phyloP scores from a whole-genome alignment of 2,888 invertebrate genomes.

The Amphipoea oculea region DNA sequence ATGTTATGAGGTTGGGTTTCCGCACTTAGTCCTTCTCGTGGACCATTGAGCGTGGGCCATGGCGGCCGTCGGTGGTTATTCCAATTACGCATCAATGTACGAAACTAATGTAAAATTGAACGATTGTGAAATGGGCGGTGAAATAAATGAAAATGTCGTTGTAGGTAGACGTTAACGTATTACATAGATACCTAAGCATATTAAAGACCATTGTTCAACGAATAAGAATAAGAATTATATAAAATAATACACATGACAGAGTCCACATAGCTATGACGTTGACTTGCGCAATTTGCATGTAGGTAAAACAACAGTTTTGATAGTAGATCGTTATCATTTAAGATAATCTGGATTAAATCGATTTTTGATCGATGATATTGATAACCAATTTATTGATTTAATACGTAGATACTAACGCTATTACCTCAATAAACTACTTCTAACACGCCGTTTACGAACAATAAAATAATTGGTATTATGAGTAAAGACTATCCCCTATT shows the following conservation, averaged over 20 bases:
- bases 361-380: conserved; percentile 45
- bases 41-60: too few species aligned
- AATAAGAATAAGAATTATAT: not conserved
- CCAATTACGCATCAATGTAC: not conserved
- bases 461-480: conserved; percentile 29
- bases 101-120: not conserved
- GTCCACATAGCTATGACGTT: conserved; percentile 32
- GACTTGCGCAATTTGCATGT: conserved; percentile 40
- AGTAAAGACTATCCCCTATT: conserved; percentile 9
- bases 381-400: conserved; percentile 47
- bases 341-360: conserved; percentile 55
- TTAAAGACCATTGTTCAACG: not conserved
- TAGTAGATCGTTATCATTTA: conserved; percentile 50
- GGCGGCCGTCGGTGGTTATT: too few species aligned
- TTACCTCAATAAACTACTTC: conserved; percentile 48
- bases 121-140: not conserved
- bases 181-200: not conserved
- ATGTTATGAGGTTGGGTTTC: too few species aligned
- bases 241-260: conserved; percentile 19
- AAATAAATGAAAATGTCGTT: not conserved
- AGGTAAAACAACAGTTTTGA: conserved; percentile 44
- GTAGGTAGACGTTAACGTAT: not conserved
- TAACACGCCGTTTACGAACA: conserved; percentile 18
- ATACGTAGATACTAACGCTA: conserved; percentile 21
- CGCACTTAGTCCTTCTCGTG: too few species aligned